Evolutionary conservation across 2,797 vertebrate genomes (phyloP), one percentile per base, ranked within the genome.

Genomic region (Malurus splendens): DNA sequence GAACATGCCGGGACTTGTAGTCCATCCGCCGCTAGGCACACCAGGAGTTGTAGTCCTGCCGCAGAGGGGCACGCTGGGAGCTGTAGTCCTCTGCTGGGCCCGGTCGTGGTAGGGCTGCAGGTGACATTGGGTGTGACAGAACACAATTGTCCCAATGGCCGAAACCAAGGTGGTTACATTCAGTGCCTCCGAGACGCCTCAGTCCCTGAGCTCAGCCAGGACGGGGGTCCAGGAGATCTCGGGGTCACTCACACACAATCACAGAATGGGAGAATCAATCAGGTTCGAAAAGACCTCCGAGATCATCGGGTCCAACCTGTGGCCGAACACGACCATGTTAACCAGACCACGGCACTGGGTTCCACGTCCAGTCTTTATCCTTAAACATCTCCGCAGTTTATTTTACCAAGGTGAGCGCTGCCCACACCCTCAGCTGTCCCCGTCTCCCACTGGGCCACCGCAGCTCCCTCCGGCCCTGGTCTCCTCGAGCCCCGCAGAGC

Each of bases 171-270:
- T 5, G 8, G 18, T 36, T 45, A 15, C 4, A 23, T 25, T 17
- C 18, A 1, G 36, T 8, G 13, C 47, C 59, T 39, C 41, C 14
- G 28, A 48, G 28, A 48, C 33, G 8, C 33, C 42, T 39, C 32
- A 18, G 3, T 8, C 15, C 12, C 1, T 10, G 12, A 28, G n/a
- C 33, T 41, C 7, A 20, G 33, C 25, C 2, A 4, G 25, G 30
- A 38, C 0, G 0, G 7, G n/a, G 18, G 8, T 19, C 50, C 14
- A 1, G 8, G 4, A 7, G 3, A 4, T 42, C 4, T 4, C 9
- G 3, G 33, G 10, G 25, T 57, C 62, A 7, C 20, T 62, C 7
- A 6, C 5, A 51, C 14, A n/a, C 52, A 52, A 33, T 28, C 59
- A 36, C 42, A 33, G 23, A 27, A 18, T 19, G 17, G 25, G 23